Evolutionary conservation across 2,113 vertebrate species (phyloP), one percentile per base, ranked within the genome.

Genomic region (Leuciscus idus): DNA sequence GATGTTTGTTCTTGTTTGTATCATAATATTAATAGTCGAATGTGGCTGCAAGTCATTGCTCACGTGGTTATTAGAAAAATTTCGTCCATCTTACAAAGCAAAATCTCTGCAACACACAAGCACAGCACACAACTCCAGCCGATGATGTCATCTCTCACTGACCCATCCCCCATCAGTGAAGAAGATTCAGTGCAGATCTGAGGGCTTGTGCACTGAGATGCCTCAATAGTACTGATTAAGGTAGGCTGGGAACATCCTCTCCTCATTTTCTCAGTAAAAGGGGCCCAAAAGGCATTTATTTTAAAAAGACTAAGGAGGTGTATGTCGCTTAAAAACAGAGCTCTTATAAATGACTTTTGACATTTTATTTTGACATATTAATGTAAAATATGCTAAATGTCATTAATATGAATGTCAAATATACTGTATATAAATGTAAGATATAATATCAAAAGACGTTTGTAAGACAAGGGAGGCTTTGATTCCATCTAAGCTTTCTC

Each of bases 101-200:
- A 76, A 74, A 78, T 52, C 64, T 66, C 74, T 83, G 88, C 70
- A 77, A 81, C 55, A 89, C 83, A 83, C 84, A 82, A 84, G 80
- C 86, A 39, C 78, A 79, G 86, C 86, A 83, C 57, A 75, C 85
- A 81, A 79, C 26, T 85, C 55, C 3, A 83, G 87, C 46, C 83
- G 74, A 89, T 89, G 88, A 89, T 89, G 88, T 89, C 59, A 89
- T 89, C 86, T 85, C 57, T 87, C 59, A 87, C 64, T 77, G 66
- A 87, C 74, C 88, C 84, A 86, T 81, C 85, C 88, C 88, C 86
- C 86, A 68, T 85, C 86, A 10, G 83, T 55, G 84, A 83, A 55
- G 88, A 82, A 87, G 66, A 85, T 88, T 88, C 74, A 74, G 86
- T 83, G 81, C 79, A 78, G 83, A 87, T 78, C 68, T 75, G 73